Conservation (phyloP, 2,888 invertebrate species). For the Calameuta idolon region DNA sequence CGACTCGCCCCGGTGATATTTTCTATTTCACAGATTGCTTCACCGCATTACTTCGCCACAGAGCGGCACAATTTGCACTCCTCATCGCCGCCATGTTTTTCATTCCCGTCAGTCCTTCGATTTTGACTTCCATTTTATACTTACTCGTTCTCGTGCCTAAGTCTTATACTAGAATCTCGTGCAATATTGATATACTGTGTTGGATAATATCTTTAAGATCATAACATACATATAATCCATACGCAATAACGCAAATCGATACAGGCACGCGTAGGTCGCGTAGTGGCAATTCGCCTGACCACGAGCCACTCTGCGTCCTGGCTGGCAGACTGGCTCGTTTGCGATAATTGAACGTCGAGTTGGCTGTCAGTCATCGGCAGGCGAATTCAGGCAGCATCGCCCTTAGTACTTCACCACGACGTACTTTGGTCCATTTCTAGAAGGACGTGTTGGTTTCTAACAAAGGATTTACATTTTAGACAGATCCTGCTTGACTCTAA, state of each 20-base stretch:
- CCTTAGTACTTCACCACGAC: background rate
- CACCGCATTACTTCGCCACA: constrained; percentile 31
- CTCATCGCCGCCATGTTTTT: constrained; percentile 15
- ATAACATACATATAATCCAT: background rate
- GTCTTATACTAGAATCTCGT: background rate
- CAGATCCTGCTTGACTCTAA: background rate
- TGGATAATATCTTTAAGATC: background rate
- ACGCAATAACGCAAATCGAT: background rate
- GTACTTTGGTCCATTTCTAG: background rate
- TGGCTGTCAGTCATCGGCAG: background rate
- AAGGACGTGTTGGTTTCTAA: background rate
- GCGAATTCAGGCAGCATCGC: background rate
- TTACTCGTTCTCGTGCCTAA: background rate
- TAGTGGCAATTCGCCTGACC: background rate
- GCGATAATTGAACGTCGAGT: constrained; percentile 3
- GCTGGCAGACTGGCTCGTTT: background rate
- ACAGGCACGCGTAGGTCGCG: background rate
- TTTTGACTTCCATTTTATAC: background rate
- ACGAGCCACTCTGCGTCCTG: background rate
- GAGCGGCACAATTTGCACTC: constrained; percentile 18
- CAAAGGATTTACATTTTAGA: background rate
- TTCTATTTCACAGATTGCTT: constrained; percentile 46
- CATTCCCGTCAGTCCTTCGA: constrained; percentile 11
- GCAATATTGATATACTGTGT: background rate
- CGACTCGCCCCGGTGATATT: constrained; percentile 34